Evolutionary conservation across 1,140 invertebrate genomes (phyloP).

Genomic region (Periplaneta americana): DNA sequence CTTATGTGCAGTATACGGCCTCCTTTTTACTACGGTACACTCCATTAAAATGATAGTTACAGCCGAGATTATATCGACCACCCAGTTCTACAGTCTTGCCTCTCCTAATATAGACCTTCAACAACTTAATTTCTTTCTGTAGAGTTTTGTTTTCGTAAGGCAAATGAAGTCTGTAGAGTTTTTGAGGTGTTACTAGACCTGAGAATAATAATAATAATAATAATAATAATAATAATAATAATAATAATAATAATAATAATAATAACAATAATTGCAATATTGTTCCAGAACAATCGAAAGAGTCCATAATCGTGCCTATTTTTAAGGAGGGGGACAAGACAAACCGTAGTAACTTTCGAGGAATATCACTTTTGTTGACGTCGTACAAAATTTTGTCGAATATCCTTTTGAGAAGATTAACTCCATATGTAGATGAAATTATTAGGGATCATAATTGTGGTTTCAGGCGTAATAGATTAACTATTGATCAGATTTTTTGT

Average conservation of each 20-base stretch:
- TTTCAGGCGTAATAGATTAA: no score
- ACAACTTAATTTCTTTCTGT: not conserved
- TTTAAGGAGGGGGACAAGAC: no score
- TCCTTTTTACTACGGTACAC: not conserved
- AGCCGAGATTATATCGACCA: not conserved
- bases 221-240: not conserved
- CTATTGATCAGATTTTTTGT: no score
- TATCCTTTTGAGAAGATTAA: no score
- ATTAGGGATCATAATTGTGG: no score
- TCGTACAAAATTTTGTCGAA: no score
- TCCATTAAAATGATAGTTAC: not conserved
- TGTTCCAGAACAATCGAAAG: not conserved
- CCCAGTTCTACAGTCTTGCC: not conserved
- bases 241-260: not conserved
- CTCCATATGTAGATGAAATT: no score
- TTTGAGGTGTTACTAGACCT: no score
- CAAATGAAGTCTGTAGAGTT: no score
- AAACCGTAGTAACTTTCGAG: no score
- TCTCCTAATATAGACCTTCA: not conserved
- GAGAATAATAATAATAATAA: not conserved
- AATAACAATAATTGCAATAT: not conserved
- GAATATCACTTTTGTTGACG: no score
- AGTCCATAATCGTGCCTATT: not conserved
- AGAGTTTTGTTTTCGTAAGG: no score
- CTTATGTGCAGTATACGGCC: not conserved